A percentile compares a stretch with the other conserved stretches of the same genome.
These are phyloP conservation scores for Lepidochrysops patricia DNA, from an alignment of 2,888 invertebrate species.

Conservation along the genomic window DNA sequence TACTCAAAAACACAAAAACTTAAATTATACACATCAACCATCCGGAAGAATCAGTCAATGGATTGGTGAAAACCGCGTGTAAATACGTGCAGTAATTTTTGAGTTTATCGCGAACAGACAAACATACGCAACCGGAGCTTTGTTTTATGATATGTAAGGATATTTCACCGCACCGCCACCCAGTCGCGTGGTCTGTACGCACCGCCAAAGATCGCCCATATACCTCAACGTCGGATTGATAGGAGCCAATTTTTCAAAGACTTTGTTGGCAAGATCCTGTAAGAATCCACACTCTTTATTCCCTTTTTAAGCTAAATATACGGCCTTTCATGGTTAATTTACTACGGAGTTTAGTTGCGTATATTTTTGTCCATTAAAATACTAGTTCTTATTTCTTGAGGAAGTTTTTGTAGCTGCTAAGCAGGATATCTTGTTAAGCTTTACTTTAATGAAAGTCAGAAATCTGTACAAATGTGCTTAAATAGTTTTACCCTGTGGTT, in stretches of 20 bases:
- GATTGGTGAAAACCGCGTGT: too few species aligned
- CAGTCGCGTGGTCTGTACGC: not conserved
- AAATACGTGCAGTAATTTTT: too few species aligned
- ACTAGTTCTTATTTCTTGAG: not conserved
- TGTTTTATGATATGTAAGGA: too few species aligned
- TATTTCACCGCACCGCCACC: too few species aligned
- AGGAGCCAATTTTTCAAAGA: slow-evolving; percentile 15
- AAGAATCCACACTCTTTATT: slow-evolving; percentile 14
- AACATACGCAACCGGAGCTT: too few species aligned
- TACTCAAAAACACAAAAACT: too few species aligned
- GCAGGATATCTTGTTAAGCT: not conserved
- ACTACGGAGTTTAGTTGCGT: not conserved
- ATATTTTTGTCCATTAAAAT: not conserved
- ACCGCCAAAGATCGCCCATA: slow-evolving; percentile 13
- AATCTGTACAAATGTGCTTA: not conserved
- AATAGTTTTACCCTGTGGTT: not conserved
- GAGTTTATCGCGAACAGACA: too few species aligned
- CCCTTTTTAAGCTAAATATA: slow-evolving; percentile 9
- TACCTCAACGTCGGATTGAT: slow-evolving; percentile 18
- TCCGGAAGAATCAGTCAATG: too few species aligned
- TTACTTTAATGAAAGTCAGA: not conserved
- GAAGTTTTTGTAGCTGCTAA: not conserved
- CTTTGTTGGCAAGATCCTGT: slow-evolving; percentile 15
- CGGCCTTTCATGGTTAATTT: not conserved
- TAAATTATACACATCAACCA: too few species aligned